Conservation (phyloP, 2,888 invertebrate species). For the Malthinus flaveolus region DNA sequence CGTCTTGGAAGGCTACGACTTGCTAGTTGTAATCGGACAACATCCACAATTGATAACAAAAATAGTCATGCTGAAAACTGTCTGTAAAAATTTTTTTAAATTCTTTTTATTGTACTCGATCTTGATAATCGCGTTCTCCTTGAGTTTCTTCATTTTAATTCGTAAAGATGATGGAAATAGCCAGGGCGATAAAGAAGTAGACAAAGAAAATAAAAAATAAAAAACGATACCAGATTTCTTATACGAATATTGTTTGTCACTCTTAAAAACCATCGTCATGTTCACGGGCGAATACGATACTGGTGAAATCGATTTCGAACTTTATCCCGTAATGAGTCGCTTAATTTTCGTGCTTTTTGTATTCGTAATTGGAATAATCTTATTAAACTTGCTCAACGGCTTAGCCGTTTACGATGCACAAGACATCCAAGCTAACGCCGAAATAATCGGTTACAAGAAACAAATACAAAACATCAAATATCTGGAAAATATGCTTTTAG, state of each 20-base stretch:
- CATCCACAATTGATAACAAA: slow-evolving; percentile 79
- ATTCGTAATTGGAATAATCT: slow-evolving; percentile 79
- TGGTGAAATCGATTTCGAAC: slow-evolving; percentile 72
- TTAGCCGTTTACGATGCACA: slow-evolving; percentile 85
- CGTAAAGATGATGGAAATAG: slow-evolving; percentile 55
- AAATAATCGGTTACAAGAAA: slow-evolving; percentile 75
- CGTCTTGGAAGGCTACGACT: slow-evolving; percentile 73
- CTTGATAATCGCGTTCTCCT: slow-evolving; percentile 78
- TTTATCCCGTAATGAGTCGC: slow-evolving; percentile 71
- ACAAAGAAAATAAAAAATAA: too few species aligned
- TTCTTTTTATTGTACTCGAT: slow-evolving; percentile 80
- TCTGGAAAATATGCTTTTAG: slow-evolving; percentile 72
- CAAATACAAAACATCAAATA: slow-evolving; percentile 73
- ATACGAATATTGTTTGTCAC: slow-evolving; percentile 67
- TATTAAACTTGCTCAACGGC: slow-evolving; percentile 82
- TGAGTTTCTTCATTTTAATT: slow-evolving; percentile 80
- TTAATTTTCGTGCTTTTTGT: slow-evolving; percentile 79
- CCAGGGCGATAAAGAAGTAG: too few species aligned
- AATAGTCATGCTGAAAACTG: slow-evolving; percentile 82
- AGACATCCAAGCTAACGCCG: slow-evolving; percentile 75
- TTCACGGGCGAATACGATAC: slow-evolving; percentile 86
- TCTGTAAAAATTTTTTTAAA: slow-evolving; percentile 78
- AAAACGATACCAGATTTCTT: slow-evolving; percentile 73
- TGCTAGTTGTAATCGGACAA: slow-evolving; percentile 77
- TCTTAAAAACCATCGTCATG: slow-evolving; percentile 86